Percentiles rank a stretch among this genome's conserved stretches.
These are phyloP conservation scores for Philonicus albiceps DNA, from an alignment of 2,888 invertebrate genomes.

Conservation along the genomic window DNA sequence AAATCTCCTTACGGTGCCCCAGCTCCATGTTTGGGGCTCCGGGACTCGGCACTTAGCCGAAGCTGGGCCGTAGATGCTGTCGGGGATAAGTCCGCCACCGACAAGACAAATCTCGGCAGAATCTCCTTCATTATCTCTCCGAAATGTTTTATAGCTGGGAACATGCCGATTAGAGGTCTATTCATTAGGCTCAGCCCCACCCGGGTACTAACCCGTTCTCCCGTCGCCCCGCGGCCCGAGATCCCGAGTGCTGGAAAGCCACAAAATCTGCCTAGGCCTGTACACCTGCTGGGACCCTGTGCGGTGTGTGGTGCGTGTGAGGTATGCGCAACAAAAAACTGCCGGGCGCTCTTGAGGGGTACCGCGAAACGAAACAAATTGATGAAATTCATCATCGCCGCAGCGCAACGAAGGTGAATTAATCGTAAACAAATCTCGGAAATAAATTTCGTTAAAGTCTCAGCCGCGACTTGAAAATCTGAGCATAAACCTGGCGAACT, in stretches of 20 bases:
- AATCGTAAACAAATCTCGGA: not conserved
- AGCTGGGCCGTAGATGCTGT: not conserved
- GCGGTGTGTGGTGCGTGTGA: not conserved
- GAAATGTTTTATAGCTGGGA: slow-evolving; percentile 4
- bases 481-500: not conserved
- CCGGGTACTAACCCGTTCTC: not conserved
- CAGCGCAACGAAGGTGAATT: not conserved
- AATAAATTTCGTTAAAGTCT: not conserved
- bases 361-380: slow-evolving; percentile 11
- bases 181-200: not conserved
- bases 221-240: not conserved
- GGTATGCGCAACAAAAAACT: not conserved
- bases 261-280: not conserved
- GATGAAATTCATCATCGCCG: slow-evolving; percentile 21
- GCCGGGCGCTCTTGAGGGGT: not conserved
- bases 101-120: slow-evolving; percentile 7
- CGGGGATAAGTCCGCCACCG: not conserved
- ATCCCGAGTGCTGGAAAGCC: not conserved
- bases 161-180: not conserved
- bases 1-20: not conserved
- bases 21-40: not conserved
- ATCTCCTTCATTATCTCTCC: not conserved
- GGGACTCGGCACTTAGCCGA: not conserved
- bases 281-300: not conserved
- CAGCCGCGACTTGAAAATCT: not conserved